A percentile compares a stretch with the other conserved stretches of the same genome.
Evolutionary conservation across 2,113 vertebrate genomes (phyloP).

Genomic region (Phyllostomus discolor): DNA sequence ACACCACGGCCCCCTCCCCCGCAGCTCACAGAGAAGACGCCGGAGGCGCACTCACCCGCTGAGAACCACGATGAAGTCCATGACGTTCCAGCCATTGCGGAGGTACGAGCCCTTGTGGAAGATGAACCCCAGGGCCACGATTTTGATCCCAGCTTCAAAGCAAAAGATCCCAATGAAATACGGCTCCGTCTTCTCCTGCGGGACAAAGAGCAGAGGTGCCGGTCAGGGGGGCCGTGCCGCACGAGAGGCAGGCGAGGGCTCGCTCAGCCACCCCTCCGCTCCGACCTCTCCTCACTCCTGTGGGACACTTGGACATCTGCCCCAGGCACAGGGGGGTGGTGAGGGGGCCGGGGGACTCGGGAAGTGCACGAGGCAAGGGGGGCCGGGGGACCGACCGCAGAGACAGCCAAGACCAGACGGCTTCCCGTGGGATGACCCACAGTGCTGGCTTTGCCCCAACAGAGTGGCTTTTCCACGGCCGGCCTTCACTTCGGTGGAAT

Average conservation of each 20-base stretch:
- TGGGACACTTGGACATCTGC: not conserved
- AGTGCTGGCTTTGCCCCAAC: not conserved
- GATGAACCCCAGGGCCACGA: constrained; percentile 95
- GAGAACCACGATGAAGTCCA: constrained; percentile 99
- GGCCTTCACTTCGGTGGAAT: not conserved
- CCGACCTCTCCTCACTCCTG: not conserved
- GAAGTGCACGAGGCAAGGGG: not conserved
- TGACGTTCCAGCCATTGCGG: constrained; percentile 98
- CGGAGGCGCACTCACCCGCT: constrained; percentile 91
- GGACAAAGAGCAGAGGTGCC: not conserved
- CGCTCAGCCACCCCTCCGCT: rapidly evolving
- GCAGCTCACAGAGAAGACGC: not conserved
- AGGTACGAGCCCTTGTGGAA: constrained; percentile 99
- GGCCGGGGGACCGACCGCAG: not conserved
- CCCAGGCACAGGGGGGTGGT: rapidly evolving
- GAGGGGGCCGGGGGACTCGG: not conserved
- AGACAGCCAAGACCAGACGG: not conserved
- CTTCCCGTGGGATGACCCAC: too few relatives aligned
- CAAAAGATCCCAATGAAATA: constrained; percentile 99
- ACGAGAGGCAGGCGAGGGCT: not conserved
- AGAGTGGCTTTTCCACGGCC: not conserved
- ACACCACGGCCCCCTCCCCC: not conserved
- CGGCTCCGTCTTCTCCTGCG: constrained; percentile 97
- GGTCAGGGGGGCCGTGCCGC: not conserved
- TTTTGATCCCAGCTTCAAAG: constrained; percentile 98